Percentiles rank a stretch among this genome's conserved stretches.
These are phyloP conservation scores for Neuroterus valhalla DNA, from an alignment of 1,140 invertebrate genomes.

Conservation along the genomic window DNA sequence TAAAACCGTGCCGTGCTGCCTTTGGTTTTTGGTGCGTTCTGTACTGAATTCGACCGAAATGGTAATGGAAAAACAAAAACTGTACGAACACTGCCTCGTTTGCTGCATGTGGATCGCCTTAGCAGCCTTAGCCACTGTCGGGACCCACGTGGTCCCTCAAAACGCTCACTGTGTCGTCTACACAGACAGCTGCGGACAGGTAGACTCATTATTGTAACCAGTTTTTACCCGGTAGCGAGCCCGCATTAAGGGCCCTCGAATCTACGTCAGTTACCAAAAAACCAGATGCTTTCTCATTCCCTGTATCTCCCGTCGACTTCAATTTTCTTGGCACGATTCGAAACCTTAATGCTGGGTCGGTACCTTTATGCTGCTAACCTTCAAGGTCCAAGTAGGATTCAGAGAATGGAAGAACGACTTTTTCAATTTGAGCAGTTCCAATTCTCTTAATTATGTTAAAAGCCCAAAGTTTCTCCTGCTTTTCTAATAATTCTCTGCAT, in stretches of 20 bases:
- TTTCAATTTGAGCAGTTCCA: neutral
- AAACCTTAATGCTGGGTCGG: conserved; percentile 66
- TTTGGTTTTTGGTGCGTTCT: conserved; percentile 71
- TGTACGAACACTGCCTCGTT: conserved; percentile 76
- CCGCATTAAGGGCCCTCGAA: conserved; percentile 63
- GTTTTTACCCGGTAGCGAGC: conserved; percentile 74
- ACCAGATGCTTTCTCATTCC: neutral
- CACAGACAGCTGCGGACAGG: conserved; percentile 96
- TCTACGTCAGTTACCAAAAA: conserved; percentile 38
- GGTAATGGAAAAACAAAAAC: conserved; percentile 70
- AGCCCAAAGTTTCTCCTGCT: neutral
- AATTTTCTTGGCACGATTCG: conserved; percentile 42
- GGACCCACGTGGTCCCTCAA: conserved; percentile 81
- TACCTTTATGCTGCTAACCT: conserved; percentile 74
- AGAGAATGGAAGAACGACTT: neutral
- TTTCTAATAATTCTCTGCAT: conserved; percentile 35
- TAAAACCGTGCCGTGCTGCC: conserved; percentile 66
- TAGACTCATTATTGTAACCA: conserved; percentile 81
- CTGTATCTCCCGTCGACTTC: conserved; percentile 16
- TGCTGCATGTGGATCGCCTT: conserved; percentile 77
- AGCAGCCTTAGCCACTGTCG: conserved; percentile 76
- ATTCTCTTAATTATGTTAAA: conserved; percentile 4
- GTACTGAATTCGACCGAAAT: conserved; percentile 71
- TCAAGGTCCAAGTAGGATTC: conserved; percentile 65
- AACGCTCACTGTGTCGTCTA: conserved; percentile 95